Conservation (phyloP, 2,797 vertebrate species). For the Huso huso region DNA sequence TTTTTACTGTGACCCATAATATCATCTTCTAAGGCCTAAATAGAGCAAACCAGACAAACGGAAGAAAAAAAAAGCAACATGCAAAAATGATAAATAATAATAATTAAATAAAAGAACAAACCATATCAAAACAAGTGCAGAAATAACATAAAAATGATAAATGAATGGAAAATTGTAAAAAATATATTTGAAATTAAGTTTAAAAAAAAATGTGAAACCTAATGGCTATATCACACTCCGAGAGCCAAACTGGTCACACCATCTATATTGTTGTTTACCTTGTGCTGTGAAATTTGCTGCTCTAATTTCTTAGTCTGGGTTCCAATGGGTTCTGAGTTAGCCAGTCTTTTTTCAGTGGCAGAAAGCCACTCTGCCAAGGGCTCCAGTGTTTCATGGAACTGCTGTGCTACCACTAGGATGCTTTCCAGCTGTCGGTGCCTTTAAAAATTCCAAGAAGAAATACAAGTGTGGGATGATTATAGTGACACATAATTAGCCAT, state of each 20-base stretch:
- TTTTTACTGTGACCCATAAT: conserved; percentile 79
- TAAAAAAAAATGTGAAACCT: neutral
- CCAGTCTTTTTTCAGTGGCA: conserved; percentile 76
- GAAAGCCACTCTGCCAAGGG: conserved; percentile 84
- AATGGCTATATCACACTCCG: neutral
- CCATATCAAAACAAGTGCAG: too few relatives aligned
- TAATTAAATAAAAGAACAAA: conserved; percentile 8
- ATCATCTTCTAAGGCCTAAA: conserved; percentile 87
- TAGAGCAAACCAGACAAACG: conserved; percentile 35
- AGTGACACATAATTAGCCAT: neutral
- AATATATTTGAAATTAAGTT: neutral
- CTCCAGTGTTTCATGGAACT: conserved; percentile 90
- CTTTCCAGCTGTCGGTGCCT: conserved; percentile 89
- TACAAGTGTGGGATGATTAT: neutral
- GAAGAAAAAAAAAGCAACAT: conserved; percentile 36
- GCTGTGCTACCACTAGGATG: conserved; percentile 85
- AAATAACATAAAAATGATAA: conserved; percentile 6
- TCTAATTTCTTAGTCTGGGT: conserved; percentile 85
- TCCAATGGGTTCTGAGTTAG: conserved; percentile 83
- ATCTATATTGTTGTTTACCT: conserved; percentile 53
- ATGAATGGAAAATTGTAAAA: conserved; percentile 5
- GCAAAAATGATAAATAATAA: conserved; percentile 33
- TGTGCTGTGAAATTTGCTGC: conserved; percentile 85
- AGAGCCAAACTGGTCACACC: neutral
- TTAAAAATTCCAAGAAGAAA: conserved; percentile 24